Conservation (phyloP, 2,888 invertebrate species). For the Augiades crinisus region DNA sequence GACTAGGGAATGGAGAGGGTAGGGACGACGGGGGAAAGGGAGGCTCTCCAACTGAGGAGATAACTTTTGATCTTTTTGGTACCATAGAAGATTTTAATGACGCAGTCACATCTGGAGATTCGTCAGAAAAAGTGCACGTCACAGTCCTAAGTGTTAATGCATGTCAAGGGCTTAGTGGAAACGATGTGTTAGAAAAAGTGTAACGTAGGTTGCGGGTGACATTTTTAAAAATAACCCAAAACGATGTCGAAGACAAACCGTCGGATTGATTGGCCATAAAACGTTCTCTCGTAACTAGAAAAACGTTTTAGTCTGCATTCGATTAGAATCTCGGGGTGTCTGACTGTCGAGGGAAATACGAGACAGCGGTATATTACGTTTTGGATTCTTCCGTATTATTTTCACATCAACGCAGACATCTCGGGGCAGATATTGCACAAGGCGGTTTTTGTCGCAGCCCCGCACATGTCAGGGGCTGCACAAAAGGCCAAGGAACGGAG, state of each 20-base stretch:
- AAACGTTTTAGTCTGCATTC: slow-evolving; percentile 43
- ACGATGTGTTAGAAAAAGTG: slow-evolving; percentile 73
- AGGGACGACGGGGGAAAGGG: slow-evolving; percentile 53
- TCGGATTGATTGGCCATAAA: slow-evolving; percentile 49
- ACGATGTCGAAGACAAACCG: slow-evolving; percentile 45
- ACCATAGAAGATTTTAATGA: slow-evolving; percentile 77
- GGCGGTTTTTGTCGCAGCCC: slow-evolving; percentile 66
- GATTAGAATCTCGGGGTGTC: slow-evolving; percentile 41
- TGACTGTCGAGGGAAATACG: slow-evolving; percentile 44
- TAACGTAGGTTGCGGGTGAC: slow-evolving; percentile 69
- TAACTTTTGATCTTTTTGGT: slow-evolving; percentile 81
- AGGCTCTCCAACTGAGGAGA: slow-evolving; percentile 67
- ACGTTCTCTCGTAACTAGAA: slow-evolving; percentile 38
- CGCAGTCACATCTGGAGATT: slow-evolving; percentile 75
- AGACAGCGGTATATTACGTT: slow-evolving; percentile 47
- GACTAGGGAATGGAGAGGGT: slow-evolving; percentile 52
- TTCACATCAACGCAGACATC: slow-evolving; percentile 63
- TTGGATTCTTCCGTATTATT: slow-evolving; percentile 63
- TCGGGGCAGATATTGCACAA: slow-evolving; percentile 70
- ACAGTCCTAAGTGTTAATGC: slow-evolving; percentile 72
- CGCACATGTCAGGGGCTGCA: slow-evolving; percentile 73
- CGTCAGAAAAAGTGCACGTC: slow-evolving; percentile 70
- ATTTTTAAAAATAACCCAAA: slow-evolving; percentile 66
- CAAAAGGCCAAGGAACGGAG: slow-evolving; percentile 61
- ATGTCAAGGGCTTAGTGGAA: slow-evolving; percentile 73